Evolutionary conservation across 2,797 vertebrate genomes (phyloP).

Genomic region (Tinamus major): DNA sequence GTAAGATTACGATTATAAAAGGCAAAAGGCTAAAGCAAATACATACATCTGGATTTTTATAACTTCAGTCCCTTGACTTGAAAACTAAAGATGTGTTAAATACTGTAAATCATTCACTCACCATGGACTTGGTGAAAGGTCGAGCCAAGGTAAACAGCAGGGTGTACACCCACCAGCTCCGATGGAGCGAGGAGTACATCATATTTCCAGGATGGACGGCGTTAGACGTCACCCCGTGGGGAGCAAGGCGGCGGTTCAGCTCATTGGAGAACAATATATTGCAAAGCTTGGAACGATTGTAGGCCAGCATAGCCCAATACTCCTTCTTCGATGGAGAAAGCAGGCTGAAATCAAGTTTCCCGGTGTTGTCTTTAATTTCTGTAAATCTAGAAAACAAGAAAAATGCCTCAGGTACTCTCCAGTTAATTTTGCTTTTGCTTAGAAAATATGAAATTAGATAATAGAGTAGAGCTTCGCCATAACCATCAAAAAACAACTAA

Average conservation of each 20-base stretch:
- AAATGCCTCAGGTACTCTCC: background rate
- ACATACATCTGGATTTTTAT: background rate
- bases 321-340: slow-evolving; percentile 90
- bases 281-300: slow-evolving; percentile 98
- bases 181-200: slow-evolving; percentile 94
- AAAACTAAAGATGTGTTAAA: background rate
- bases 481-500: slow-evolving; percentile 6
- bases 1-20: background rate
- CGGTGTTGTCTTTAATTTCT: slow-evolving; percentile 87
- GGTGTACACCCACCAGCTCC: slow-evolving; percentile 94
- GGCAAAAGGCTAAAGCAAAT: background rate
- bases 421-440: slow-evolving; percentile 42
- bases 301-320: slow-evolving; percentile 97
- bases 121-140: slow-evolving; percentile 98
- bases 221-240: slow-evolving; percentile 89
- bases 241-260: slow-evolving; percentile 91
- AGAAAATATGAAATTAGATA: slow-evolving; percentile 15
- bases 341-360: slow-evolving; percentile 88
- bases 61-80: background rate
- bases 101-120: slow-evolving; percentile 76
- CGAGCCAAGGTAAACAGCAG: slow-evolving; percentile 91
- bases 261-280: slow-evolving; percentile 94
- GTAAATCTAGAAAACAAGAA: slow-evolving; percentile 86
- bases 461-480: slow-evolving; percentile 9
- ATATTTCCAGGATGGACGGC: slow-evolving; percentile 95